Percentiles rank a stretch among this genome's conserved stretches.
phyloP scores from a whole-genome alignment of 2,888 invertebrate species.

The Drosophila planitibia region DNA sequence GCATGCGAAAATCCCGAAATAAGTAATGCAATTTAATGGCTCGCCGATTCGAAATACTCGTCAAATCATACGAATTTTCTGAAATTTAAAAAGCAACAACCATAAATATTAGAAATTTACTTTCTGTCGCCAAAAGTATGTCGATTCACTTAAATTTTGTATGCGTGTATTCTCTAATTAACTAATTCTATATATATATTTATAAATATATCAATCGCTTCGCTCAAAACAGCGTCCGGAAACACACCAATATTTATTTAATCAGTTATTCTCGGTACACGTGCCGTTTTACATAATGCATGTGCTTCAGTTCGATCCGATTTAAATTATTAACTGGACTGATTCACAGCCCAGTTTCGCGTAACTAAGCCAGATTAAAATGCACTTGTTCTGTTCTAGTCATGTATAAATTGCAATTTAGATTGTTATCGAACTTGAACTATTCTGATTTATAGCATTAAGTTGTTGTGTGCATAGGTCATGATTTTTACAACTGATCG shows the following conservation, averaged over 20 bases:
- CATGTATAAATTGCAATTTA: conserved; percentile 1
- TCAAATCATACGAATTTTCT: background rate
- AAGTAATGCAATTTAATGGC: background rate
- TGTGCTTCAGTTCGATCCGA: conserved; percentile 4
- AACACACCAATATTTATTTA: conserved; percentile 14
- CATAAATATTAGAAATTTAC: background rate
- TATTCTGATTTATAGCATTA: conserved; percentile 11
- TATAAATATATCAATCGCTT: conserved; percentile 21
- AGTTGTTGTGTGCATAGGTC: conserved; percentile 8
- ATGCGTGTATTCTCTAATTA: background rate
- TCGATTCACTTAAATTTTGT: background rate
- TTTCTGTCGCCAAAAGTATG: background rate
- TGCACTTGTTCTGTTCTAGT: background rate
- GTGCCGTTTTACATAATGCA: background rate
- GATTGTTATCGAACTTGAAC: conserved; percentile 21
- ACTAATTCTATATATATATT: background rate
- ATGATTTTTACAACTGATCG: background rate
- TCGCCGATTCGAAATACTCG: background rate
- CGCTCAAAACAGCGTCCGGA: conserved; percentile 8
- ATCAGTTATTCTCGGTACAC: conserved; percentile 11
- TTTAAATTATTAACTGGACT: conserved; percentile 1
- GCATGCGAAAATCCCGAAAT: background rate
- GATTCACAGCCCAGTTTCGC: conserved; percentile 1
- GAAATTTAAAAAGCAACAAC: background rate
- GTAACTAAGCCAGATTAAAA: background rate